Base-by-base conservation (phyloP, 1,140 invertebrate genomes). In the Nautilus pompilius region DNA sequence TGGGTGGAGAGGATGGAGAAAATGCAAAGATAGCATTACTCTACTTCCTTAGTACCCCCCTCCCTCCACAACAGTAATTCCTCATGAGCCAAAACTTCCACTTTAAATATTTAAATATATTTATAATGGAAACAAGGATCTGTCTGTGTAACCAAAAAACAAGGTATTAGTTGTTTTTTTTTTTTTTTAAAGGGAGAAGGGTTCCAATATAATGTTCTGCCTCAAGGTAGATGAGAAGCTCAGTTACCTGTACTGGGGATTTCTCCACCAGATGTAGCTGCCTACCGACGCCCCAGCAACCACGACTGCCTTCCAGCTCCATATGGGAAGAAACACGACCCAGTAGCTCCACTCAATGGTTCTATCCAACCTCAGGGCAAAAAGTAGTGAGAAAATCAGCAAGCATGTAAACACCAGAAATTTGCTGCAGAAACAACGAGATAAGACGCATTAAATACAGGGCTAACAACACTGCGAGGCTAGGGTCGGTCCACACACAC, bases 281-380 rank as follows among this genome's bases (percentile, higher is more conserved):
- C 95, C 95, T 36, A 96, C 87, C 57, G 89, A 87, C 46, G 94
- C 93, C 65, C 95, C 95, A 54, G 89, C 76, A 41, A 97, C 89
- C 20, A 96, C 95, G 75, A 96, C 87, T 63, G 89, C 84, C 82
- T 98, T 98, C 95, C 96, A 98, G 66, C 96, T 89, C 94, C 95
- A 99, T 80, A 99, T 89, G 53, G 95, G 95, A 32, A 90, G 87
- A 80, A 98, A 98, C 26, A 98, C 89, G 5, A 91, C 89, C 93
- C 94, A 97, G 79, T 92, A 98, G 63, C 91, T 96, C 92, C 93
- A 96, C 78, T 88, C 86, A 57, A 93, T 91, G 54, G 87, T 89
- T 61, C 90, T 89, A 84, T 99, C 96, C 57, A 96, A 85, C 67
- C 93, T 88, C 69, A 98, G 85, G 10, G 94, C 90, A 83, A 98